Conservation (phyloP, 2,113 vertebrate species). For the Eulemur rufifrons region DNA sequence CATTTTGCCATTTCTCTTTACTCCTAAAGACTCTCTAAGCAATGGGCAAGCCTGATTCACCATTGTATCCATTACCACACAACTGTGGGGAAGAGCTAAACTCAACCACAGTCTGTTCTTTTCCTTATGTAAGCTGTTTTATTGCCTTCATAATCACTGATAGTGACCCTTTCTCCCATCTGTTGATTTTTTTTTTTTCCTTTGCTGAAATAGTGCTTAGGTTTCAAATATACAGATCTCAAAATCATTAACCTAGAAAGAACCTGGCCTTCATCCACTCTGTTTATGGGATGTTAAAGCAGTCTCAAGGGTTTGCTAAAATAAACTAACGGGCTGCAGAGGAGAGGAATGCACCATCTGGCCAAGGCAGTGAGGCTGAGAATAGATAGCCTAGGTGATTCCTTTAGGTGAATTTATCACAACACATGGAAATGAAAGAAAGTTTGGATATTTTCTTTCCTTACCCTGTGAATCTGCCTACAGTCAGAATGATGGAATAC, state of each 20-base stretch:
- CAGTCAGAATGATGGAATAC: neutral
- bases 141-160: neutral
- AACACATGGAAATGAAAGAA: neutral
- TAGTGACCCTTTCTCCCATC: constrained; percentile 36
- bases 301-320: constrained; percentile 69
- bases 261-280: constrained; percentile 51
- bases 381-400: constrained; percentile 45
- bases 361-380: constrained; percentile 39
- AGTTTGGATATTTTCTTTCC: neutral
- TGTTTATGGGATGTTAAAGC: constrained; percentile 51
- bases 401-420: constrained; percentile 52
- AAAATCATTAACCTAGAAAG: constrained; percentile 73
- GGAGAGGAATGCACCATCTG: constrained; percentile 42
- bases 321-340: constrained; percentile 55
- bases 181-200: constrained; percentile 2
- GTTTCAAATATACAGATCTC: constrained; percentile 62
- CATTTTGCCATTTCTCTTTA: neutral
- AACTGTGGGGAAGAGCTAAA: neutral
- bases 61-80: neutral
- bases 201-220: constrained; percentile 66
- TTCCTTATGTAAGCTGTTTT: constrained; percentile 55
- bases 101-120: neutral
- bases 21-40: neutral
- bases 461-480: neutral
- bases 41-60: neutral